Conservation (phyloP, 2,888 invertebrate species). For the Imbricaverruca yamaguchii region DNA sequence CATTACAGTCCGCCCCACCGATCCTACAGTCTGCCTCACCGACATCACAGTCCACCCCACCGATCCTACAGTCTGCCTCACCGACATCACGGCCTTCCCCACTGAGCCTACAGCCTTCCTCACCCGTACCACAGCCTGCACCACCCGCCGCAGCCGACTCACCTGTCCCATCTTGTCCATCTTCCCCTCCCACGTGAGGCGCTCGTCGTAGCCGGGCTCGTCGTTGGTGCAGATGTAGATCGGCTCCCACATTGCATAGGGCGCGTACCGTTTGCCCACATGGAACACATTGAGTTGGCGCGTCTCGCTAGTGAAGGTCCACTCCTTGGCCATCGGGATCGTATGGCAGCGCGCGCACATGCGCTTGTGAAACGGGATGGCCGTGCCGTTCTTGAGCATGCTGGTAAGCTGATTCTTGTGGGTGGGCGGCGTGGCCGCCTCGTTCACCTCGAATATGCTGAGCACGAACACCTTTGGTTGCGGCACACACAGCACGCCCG, state of each 20-base stretch:
- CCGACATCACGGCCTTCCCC: too few species aligned
- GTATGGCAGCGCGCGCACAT: constrained; percentile 80
- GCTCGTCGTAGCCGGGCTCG: constrained; percentile 82
- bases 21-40: too few species aligned
- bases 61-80: too few species aligned
- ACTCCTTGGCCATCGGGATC: constrained; percentile 56
- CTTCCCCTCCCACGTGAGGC: constrained; percentile 89
- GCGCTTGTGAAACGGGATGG: constrained; percentile 85
- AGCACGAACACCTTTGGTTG: constrained; percentile 72
- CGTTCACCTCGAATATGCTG: constrained; percentile 73
- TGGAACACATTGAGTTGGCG: constrained; percentile 63
- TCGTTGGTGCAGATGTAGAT: constrained; percentile 84
- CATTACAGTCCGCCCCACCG: too few species aligned
- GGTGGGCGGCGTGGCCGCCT: constrained; percentile 35
- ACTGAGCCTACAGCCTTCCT: too few species aligned
- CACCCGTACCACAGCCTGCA: too few species aligned
- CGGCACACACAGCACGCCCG: constrained; percentile 53
- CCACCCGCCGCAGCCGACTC: constrained; percentile 31
- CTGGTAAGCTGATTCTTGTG: constrained; percentile 59
- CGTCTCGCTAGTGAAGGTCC: constrained; percentile 61
- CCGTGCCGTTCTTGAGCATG: constrained; percentile 67
- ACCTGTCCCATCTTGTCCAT: constrained; percentile 96
- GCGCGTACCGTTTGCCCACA: constrained; percentile 69
- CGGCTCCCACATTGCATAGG: constrained; percentile 82
- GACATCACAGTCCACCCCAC: too few species aligned